Evolutionary conservation across 2,797 vertebrate genomes (phyloP), one percentile per base, ranked within the genome.

Genomic region (Cheirogaleus major): DNA sequence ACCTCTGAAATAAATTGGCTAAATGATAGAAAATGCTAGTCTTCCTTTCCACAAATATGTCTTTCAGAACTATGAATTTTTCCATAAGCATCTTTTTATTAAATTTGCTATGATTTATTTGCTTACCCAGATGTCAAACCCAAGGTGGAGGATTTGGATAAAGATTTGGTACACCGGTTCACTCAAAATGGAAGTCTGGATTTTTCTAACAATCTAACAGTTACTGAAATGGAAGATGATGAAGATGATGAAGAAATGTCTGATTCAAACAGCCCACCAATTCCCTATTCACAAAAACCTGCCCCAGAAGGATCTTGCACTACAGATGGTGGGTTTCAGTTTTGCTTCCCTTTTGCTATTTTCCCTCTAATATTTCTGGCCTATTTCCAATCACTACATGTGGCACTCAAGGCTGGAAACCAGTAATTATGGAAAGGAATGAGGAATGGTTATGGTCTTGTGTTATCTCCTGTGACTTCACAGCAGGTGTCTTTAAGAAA

Each of bases 171-270:
- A 43, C 98, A 99, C 83, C 99, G 99, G 43, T 99, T 98, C 12
- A 98, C 98, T 5, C 99, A 99, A 97, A 99, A 99, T 96, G 98
- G 98, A 55, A 99, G 98, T 86, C 98, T 99, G 80, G 99, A 99
- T 94, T 98, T 99, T 84, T 98, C 99, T 85, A 99, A 99, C 72
- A 99, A 98, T 92, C 99, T 99, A 98, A 98, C 99, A 5, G 99
- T 99, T 97, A 99, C 99, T 75, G 99, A 99, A 96, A 98, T 99
- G 97, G 99, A 99, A 96, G 99, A 99, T 78, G 99, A 99, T 6
- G 99, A 99, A n/a, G 99, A 99, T 55, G 99, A 99, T 0, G 99
- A 99, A 27, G 99, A 99, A 0, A 99, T 99, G 98, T 99, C 99
- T 12, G 99, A 99, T 98, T 99, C 99, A 97, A 99, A 98, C 98